Evolutionary conservation across 2,888 invertebrate genomes (phyloP).

Genomic region (Troides aeacus): DNA sequence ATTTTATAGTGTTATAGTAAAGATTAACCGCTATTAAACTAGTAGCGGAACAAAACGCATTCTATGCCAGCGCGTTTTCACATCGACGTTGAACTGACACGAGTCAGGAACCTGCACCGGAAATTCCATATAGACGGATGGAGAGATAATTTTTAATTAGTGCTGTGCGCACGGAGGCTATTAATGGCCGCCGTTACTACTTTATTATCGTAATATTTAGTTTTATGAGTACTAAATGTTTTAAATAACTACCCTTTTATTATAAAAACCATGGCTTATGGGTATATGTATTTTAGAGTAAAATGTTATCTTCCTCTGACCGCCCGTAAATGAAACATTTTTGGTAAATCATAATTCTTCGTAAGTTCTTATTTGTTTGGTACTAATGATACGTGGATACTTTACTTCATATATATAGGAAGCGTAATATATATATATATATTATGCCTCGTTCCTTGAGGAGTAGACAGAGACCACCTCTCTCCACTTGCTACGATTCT

Average conservation of each 20-base stretch:
- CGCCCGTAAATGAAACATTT: too few relatives aligned
- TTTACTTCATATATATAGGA: too few relatives aligned
- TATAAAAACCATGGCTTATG: slow-evolving; percentile 15
- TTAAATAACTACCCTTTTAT: slow-evolving; percentile 22
- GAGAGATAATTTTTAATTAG: slow-evolving; percentile 32
- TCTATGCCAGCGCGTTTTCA: slow-evolving; percentile 18
- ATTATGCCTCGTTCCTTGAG: too few relatives aligned
- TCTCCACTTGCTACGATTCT: too few relatives aligned
- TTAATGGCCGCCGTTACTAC: slow-evolving; percentile 23
- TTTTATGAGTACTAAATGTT: slow-evolving; percentile 25
- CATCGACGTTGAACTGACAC: slow-evolving; percentile 24
- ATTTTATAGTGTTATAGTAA: neutral
- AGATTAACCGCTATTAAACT: neutral
- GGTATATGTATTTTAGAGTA: neutral
- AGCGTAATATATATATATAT: too few relatives aligned
- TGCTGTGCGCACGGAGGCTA: slow-evolving; percentile 26
- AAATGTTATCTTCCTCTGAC: neutral
- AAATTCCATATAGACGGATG: slow-evolving; percentile 30
- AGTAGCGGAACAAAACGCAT: slow-evolving; percentile 16
- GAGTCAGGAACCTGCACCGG: slow-evolving; percentile 26
- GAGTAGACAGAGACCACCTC: too few relatives aligned
- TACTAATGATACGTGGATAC: too few relatives aligned
- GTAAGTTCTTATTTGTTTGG: too few relatives aligned
- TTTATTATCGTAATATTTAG: slow-evolving; percentile 28
- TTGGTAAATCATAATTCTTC: too few relatives aligned